Evolutionary conservation across 2,888 invertebrate species (phyloP).

Genomic region (Drosophila subquinaria): DNA sequence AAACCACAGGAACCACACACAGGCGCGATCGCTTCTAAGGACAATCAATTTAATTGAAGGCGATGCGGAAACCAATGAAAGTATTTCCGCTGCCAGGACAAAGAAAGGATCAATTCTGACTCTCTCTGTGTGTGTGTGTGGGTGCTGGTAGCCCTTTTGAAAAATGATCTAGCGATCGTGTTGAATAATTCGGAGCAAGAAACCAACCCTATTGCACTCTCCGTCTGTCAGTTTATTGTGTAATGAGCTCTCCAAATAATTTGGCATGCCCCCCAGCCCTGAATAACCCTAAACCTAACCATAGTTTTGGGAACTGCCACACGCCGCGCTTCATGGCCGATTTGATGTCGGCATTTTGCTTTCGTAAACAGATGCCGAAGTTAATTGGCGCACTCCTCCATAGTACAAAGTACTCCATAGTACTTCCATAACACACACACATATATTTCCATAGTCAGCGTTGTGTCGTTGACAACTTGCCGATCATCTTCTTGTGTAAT

Average conservation of each 20-base stretch:
- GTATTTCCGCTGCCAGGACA: conserved; percentile 66
- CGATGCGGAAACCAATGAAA: conserved; percentile 44
- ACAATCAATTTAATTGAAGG: conserved; percentile 50
- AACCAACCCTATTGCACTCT: conserved; percentile 18
- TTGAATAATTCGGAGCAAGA: conserved; percentile 69
- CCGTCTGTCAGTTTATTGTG: conserved; percentile 70
- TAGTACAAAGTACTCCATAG: not conserved
- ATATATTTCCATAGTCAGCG: not conserved
- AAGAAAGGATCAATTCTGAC: conserved; percentile 8
- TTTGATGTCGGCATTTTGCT: conserved; percentile 61
- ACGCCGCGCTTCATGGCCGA: conserved; percentile 81
- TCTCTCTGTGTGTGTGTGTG: conserved; percentile 8
- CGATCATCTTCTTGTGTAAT: conserved; percentile 82
- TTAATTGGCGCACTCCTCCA: conserved; percentile 79
- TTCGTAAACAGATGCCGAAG: conserved; percentile 81
- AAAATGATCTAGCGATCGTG: conserved; percentile 79
- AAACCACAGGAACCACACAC: conserved; percentile 28
- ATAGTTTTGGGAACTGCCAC: conserved; percentile 49
- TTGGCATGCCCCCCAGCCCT: conserved; percentile 62
- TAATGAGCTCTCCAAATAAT: conserved; percentile 83
- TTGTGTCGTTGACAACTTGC: conserved; percentile 73
- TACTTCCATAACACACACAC: not conserved
- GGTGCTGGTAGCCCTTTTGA: conserved; percentile 57
- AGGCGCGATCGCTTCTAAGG: conserved; percentile 26
- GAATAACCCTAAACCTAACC: not conserved